Conservation (phyloP, 2,113 vertebrate species). For the Propithecus coquereli region DNA sequence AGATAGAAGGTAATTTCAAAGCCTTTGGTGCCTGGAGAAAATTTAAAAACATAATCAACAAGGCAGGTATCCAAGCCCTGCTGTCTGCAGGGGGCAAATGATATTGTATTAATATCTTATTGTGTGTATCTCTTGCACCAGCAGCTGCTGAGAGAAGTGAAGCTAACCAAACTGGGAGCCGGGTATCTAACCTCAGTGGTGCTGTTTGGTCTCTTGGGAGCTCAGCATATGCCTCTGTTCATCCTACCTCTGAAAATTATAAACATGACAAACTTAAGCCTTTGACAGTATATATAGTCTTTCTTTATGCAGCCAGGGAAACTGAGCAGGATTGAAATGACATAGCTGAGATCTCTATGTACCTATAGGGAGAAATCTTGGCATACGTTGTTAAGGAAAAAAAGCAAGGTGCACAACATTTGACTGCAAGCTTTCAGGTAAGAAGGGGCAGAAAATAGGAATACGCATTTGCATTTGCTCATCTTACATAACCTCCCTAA, state of each 20-base stretch:
- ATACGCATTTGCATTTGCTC: background rate
- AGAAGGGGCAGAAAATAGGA: background rate
- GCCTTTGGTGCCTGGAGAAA: slow-evolving; percentile 57
- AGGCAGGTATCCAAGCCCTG: background rate
- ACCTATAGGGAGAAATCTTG: background rate
- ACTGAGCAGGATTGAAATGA: background rate
- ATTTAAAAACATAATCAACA: slow-evolving; percentile 52
- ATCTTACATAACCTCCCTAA: background rate
- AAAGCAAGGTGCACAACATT: background rate
- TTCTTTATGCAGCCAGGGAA: background rate
- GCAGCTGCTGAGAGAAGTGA: background rate
- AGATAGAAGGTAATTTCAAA: slow-evolving; percentile 68
- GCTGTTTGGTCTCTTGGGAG: background rate
- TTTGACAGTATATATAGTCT: background rate
- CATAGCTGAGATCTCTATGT: background rate
- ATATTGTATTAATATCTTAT: background rate
- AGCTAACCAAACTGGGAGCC: background rate
- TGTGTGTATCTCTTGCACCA: background rate
- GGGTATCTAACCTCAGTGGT: background rate
- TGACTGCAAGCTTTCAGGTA: background rate
- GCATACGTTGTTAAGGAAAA: background rate
- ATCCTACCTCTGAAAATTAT: background rate
- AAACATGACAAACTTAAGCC: background rate
- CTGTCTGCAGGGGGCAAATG: background rate
- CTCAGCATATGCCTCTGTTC: background rate